Conservation (phyloP, 2,888 invertebrate genomes). For the Nomada flava region DNA sequence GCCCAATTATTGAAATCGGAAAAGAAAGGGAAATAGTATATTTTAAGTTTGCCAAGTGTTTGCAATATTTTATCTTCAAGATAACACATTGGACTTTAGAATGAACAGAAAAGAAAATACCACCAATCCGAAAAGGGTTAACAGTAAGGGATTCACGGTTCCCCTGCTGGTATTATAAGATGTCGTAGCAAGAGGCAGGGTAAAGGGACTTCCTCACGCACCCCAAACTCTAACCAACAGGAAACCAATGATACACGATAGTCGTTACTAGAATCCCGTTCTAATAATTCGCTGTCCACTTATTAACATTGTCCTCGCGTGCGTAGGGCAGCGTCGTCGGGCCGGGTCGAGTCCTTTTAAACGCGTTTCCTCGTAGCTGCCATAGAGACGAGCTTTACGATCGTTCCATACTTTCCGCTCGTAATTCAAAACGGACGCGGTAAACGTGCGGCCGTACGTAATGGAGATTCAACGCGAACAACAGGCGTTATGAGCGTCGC, state of each 20-base stretch:
- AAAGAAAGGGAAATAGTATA: too few relatives aligned
- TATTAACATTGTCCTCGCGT: constrained; percentile 53
- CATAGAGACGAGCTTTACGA: constrained; percentile 63
- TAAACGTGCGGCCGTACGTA: constrained; percentile 64
- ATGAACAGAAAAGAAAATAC: too few relatives aligned
- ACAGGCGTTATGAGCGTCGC: constrained; percentile 48
- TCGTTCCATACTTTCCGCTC: constrained; percentile 69
- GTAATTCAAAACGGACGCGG: constrained; percentile 69
- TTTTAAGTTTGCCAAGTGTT: too few relatives aligned
- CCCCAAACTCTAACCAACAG: neutral
- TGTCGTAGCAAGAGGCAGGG: neutral
- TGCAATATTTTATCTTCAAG: too few relatives aligned
- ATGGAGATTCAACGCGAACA: constrained; percentile 65
- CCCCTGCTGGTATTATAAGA: too few relatives aligned
- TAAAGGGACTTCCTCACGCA: neutral
- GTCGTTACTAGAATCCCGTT: constrained; percentile 37
- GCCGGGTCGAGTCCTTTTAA: constrained; percentile 52
- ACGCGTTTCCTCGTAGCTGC: constrained; percentile 39
- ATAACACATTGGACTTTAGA: too few relatives aligned
- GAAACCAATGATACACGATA: neutral
- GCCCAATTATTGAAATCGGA: too few relatives aligned
- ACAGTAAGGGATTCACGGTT: too few relatives aligned
- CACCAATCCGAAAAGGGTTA: too few relatives aligned
- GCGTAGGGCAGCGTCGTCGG: constrained; percentile 29
- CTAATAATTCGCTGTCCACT: constrained; percentile 31